phyloP scores from a whole-genome alignment of 2,888 invertebrate species.

The Scaptomyza tumidula region DNA sequence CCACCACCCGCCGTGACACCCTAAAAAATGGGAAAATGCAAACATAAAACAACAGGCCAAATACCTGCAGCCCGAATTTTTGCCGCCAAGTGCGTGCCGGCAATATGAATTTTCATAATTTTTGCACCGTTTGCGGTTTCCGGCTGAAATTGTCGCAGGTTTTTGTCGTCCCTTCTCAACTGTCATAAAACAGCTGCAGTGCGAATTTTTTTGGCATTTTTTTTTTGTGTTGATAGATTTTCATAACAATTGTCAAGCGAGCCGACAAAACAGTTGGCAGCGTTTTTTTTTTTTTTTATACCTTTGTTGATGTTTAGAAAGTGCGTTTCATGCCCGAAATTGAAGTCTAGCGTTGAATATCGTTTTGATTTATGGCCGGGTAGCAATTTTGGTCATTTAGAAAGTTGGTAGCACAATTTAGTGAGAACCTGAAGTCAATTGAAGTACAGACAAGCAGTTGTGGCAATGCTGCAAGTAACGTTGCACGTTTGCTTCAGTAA shows the following conservation, averaged over 20 bases:
- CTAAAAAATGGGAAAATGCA: slow-evolving; percentile 9
- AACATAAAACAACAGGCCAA: slow-evolving; percentile 6
- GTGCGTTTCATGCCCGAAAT: slow-evolving; percentile 70
- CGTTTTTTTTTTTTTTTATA: slow-evolving; percentile 37
- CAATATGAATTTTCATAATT: slow-evolving; percentile 82
- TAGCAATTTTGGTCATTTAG: slow-evolving; percentile 46
- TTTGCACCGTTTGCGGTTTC: slow-evolving; percentile 69
- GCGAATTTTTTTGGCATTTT: slow-evolving; percentile 13
- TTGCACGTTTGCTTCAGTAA: background rate
- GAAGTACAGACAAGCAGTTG: slow-evolving; percentile 26
- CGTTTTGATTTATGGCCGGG: slow-evolving; percentile 61
- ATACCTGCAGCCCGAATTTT: slow-evolving; percentile 53
- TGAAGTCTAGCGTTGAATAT: slow-evolving; percentile 36
- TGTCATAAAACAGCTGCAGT: slow-evolving; percentile 69
- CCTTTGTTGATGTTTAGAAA: slow-evolving; percentile 68
- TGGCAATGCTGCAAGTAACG: slow-evolving; percentile 7
- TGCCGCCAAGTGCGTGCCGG: slow-evolving; percentile 70
- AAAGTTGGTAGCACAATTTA: slow-evolving; percentile 48
- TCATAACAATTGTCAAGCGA: slow-evolving; percentile 54
- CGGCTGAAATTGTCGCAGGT: slow-evolving; percentile 35
- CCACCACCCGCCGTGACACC: slow-evolving; percentile 56
- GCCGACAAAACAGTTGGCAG: slow-evolving; percentile 37
- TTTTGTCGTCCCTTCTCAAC: slow-evolving; percentile 30
- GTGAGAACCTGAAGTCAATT: slow-evolving; percentile 18
- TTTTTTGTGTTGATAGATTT: slow-evolving; percentile 38